phyloP scores from a whole-genome alignment of 2,797 vertebrate species.

The Dendrocincla fuliginosa region DNA sequence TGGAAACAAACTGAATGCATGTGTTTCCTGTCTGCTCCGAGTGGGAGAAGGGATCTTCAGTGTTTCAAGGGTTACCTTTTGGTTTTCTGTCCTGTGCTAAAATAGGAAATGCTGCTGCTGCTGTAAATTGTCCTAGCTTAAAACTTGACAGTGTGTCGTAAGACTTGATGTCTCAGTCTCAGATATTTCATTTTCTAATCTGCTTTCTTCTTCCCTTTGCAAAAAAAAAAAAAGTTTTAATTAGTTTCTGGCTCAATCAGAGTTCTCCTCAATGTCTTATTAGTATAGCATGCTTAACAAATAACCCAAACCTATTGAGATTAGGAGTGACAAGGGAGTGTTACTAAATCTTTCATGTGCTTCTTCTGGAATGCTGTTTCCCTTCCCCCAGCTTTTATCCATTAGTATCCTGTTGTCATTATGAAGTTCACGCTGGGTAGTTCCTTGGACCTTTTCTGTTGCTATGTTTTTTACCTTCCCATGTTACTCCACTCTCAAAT shows the following conservation, averaged over 20 bases:
- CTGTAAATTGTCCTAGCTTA: background rate
- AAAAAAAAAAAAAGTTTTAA: background rate
- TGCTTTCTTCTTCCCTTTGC: background rate
- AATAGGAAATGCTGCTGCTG: background rate
- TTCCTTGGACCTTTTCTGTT: background rate
- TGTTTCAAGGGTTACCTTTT: background rate
- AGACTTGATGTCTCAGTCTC: background rate
- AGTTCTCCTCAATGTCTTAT: background rate
- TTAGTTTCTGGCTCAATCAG: background rate
- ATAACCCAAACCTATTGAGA: background rate
- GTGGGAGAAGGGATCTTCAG: background rate
- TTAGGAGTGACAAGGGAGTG: background rate
- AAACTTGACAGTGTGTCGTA: background rate
- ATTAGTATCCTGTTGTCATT: background rate
- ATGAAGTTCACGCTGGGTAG: background rate
- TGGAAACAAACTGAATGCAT: background rate
- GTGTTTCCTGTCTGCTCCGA: background rate
- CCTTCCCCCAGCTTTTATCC: background rate
- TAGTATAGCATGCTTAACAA: background rate
- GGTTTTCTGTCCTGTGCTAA: background rate
- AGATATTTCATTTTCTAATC: background rate
- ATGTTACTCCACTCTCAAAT: background rate
- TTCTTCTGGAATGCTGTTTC: background rate
- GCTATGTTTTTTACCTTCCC: background rate
- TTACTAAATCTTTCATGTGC: background rate